phyloP scores from a whole-genome alignment of 2,797 vertebrate species.

The Capromys pilorides region DNA sequence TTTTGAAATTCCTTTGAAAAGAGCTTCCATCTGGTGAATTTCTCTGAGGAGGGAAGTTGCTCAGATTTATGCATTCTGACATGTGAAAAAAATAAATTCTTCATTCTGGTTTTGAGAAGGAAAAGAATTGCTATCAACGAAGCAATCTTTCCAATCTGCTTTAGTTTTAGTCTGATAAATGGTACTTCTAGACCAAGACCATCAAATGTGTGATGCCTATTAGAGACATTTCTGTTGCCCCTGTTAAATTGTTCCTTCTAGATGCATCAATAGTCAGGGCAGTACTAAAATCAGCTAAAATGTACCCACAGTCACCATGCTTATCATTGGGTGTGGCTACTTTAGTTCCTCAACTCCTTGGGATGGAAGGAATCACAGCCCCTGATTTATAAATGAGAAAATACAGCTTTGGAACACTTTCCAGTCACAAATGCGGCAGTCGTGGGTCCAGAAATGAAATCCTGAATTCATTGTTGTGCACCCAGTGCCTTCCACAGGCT shows the following conservation, averaged over 20 bases:
- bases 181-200: background rate
- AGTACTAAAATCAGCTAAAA: conserved; percentile 1
- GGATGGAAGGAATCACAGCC: background rate
- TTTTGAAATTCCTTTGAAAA: conserved; percentile 69
- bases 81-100: conserved; percentile 11
- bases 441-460: background rate
- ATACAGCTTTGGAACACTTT: background rate
- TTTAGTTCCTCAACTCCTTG: background rate
- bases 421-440: background rate
- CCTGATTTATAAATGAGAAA: background rate
- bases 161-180: conserved; percentile 40
- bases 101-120: conserved; percentile 17
- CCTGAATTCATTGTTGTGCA: background rate
- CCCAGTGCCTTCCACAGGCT: background rate
- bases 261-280: background rate
- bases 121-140: conserved; percentile 9
- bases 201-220: background rate
- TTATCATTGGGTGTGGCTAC: background rate
- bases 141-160: conserved; percentile 6
- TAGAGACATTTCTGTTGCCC: conserved; percentile 9
- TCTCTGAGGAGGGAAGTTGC: conserved; percentile 51
- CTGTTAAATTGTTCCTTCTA: background rate
- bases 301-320: background rate
- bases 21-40: conserved; percentile 59
- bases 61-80: conserved; percentile 37